Evolutionary conservation across 2,797 vertebrate genomes (phyloP).

Genomic region (Scyliorhinus canicula): DNA sequence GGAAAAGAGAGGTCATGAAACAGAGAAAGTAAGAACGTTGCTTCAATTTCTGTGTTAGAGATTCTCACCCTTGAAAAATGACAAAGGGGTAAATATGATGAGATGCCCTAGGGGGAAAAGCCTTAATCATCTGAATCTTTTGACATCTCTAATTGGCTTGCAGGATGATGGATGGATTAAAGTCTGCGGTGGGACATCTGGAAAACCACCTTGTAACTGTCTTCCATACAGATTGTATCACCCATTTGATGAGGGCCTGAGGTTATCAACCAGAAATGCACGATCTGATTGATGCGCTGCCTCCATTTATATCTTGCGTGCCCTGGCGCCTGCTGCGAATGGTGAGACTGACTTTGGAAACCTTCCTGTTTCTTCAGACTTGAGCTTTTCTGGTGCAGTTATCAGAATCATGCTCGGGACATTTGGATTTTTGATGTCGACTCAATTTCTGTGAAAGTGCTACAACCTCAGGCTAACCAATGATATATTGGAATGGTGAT

Average conservation of each 20-base stretch:
- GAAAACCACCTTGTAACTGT: conserved; percentile 28
- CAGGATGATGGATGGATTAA: conserved; percentile 17
- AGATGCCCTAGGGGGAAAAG: neutral
- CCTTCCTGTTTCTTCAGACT: neutral
- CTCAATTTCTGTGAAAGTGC: neutral
- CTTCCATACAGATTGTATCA: neutral
- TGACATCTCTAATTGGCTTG: conserved; percentile 15
- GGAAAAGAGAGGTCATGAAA: neutral
- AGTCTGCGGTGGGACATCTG: neutral
- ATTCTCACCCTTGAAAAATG: neutral
- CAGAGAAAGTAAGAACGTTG: neutral
- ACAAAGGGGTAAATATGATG: conserved; percentile 18
- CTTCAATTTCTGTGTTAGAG: neutral
- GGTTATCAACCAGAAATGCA: conserved; percentile 3
- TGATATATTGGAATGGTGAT: neutral
- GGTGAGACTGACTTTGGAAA: neutral
- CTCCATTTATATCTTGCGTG: neutral
- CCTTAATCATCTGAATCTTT: conserved; percentile 31
- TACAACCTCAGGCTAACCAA: neutral
- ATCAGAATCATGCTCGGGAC: neutral
- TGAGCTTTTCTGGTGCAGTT: neutral
- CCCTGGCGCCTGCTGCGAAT: neutral
- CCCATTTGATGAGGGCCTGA: neutral
- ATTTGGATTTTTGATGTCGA: neutral
- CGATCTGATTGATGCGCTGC: neutral